Conservation (phyloP, 1,140 invertebrate genomes). For the Zaprionus kolodkinae region DNA sequence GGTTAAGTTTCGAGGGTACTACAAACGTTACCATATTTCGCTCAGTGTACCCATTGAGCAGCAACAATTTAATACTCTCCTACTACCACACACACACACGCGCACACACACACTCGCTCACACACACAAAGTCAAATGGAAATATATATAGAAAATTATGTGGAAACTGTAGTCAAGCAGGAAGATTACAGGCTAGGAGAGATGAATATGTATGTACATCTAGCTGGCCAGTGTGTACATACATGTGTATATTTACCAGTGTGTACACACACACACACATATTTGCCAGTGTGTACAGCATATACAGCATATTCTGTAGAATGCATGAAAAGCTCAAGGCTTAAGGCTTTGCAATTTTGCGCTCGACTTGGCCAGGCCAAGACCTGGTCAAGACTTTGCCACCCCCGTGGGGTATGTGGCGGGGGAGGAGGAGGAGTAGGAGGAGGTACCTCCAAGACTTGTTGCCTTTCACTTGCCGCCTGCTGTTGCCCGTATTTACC, state of each 20-base stretch:
- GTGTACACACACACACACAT: not conserved
- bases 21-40: no score
- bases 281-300: not conserved
- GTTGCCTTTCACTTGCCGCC: slow-evolving; percentile 49
- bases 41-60: not conserved
- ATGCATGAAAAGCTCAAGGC: slow-evolving; percentile 17
- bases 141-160: not conserved
- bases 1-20: no score
- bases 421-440: no score
- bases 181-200: not conserved
- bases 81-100: no score
- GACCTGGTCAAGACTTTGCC: slow-evolving; percentile 6
- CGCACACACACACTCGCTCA: not conserved
- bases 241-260: no score
- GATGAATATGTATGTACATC: not conserved
- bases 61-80: not conserved
- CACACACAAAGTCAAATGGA: not conserved
- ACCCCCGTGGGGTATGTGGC: not conserved
- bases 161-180: not conserved
- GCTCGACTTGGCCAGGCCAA: slow-evolving; percentile 3
- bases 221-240: no score
- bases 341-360: slow-evolving; percentile 2
- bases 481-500: slow-evolving; percentile 11
- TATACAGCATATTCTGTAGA: not conserved
- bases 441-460: slow-evolving; percentile 10